Evolutionary conservation across 2,888 invertebrate species (phyloP), one percentile per base, ranked within the genome.

Genomic region (Phanerotoma sp.): DNA sequence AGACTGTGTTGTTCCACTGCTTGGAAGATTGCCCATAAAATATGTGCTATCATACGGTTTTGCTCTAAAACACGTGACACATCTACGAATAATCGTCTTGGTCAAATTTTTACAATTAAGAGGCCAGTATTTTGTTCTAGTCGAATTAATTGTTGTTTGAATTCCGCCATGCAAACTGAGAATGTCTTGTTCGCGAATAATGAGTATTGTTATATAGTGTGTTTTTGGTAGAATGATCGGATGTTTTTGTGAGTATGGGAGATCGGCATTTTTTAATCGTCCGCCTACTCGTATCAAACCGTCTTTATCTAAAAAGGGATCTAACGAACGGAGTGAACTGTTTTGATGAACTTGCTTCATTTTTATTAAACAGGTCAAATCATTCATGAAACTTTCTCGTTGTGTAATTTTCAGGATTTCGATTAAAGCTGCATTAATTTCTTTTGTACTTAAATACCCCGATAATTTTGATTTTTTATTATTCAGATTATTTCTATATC

Each of bases 221-320:
- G 7, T 7, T 30, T 7, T 30, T 3, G 30, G 30, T 30, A 30
- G 11, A 30, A 30, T 11, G 11, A 30, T 30, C 2, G 3, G 30
- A 30, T 30, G 30, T 30, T 30, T 30, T 30, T 3, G 10, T 30
- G 30, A 18, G 28, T 35, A 50, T 3, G 33, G n/a, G n/a, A 52
- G 25, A 2, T 9, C 2, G 2, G 52, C 37, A 9, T 60, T 50
- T 35, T 32, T 21, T 7, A 53, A 37, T 48, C 56, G 9, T 10
- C 37, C 13, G 13, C 15, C 15, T 13, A 37, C 5, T 37, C 37
- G 21, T 21, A 21, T 22, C 15, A n/a, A 13, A 6, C n/a, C 20
- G 9, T 3, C 4, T 28, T 38, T n/a, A n/a, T n/a, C n/a, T n/a
- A n/a, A n/a, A n/a, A n/a, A n/a, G n/a, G n/a, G n/a, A n/a, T n/a